These are phyloP conservation scores for Thera britannica DNA, from an alignment of 2,888 invertebrate genomes.

Conservation along the genomic window DNA sequence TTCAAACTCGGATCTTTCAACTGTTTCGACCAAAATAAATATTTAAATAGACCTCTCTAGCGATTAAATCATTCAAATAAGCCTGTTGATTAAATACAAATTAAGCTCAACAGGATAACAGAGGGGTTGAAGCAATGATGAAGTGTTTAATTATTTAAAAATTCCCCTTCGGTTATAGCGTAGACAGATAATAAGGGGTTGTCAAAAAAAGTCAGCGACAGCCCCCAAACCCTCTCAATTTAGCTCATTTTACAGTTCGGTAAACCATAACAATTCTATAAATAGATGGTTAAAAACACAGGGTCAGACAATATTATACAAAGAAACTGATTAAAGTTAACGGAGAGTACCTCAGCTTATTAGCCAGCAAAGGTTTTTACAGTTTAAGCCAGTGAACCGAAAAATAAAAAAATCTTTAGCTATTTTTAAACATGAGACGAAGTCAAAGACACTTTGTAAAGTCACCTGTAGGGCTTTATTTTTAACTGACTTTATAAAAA, in stretches of 20 bases:
- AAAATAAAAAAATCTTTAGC: conserved; percentile 15
- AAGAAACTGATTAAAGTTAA: conserved; percentile 1
- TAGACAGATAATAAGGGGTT: conserved; percentile 11
- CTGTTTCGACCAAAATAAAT: neutral
- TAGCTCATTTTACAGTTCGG: conserved; percentile 24
- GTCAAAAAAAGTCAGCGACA: conserved; percentile 17
- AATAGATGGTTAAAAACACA: conserved; percentile 22
- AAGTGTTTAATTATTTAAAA: conserved; percentile 9
- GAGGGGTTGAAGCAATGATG: neutral
- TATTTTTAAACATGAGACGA: conserved; percentile 20
- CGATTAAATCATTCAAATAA: neutral
- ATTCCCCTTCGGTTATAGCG: neutral
- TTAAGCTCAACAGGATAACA: neutral
- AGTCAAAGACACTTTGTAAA: conserved; percentile 28
- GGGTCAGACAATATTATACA: conserved; percentile 17
- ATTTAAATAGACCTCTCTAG: neutral
- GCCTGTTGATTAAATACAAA: neutral
- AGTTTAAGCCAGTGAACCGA: conserved; percentile 22
- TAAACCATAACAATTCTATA: conserved; percentile 26
- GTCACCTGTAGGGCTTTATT: conserved; percentile 6
- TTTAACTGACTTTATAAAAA: too few species aligned
- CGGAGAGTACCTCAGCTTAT: neutral
- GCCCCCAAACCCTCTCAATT: conserved; percentile 16
- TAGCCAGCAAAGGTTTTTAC: conserved; percentile 1
- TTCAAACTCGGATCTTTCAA: too few species aligned